These are phyloP conservation scores for Antheraea yamamai DNA, from an alignment of 2,888 invertebrate genomes.

Conservation along the genomic window DNA sequence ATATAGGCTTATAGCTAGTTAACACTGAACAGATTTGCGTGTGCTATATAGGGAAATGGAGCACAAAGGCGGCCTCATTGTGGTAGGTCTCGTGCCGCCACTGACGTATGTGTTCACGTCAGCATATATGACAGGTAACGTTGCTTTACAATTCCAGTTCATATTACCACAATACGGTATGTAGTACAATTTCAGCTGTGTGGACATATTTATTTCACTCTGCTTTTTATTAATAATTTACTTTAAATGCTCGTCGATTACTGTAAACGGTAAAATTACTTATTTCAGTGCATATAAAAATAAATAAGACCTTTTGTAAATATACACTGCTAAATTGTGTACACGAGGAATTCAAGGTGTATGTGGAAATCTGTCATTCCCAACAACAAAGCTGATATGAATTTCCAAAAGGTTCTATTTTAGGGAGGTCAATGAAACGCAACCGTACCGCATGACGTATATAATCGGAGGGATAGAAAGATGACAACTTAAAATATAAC, in stretches of 20 bases:
- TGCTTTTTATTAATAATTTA: neutral
- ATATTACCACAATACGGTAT: constrained; percentile 14
- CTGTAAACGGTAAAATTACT: too few relatives aligned
- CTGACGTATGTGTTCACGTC: constrained; percentile 33
- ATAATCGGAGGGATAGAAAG: too few relatives aligned
- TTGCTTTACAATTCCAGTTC: constrained; percentile 26
- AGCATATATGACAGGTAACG: constrained; percentile 27
- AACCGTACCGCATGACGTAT: too few relatives aligned
- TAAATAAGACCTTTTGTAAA: neutral
- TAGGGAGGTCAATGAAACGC: too few relatives aligned
- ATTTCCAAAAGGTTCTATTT: too few relatives aligned
- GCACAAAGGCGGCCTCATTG: constrained; percentile 31
- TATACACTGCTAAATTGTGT: neutral
- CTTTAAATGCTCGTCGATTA: too few relatives aligned
- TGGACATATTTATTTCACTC: neutral
- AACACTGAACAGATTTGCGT: constrained; percentile 8
- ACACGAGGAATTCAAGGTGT: neutral
- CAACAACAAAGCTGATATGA: too few relatives aligned
- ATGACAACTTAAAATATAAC: too few relatives aligned
- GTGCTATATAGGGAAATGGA: constrained; percentile 20
- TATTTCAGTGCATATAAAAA: neutral
- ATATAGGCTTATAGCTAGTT: constrained; percentile 1
- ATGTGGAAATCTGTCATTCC: neutral
- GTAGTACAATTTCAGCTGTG: constrained; percentile 8
- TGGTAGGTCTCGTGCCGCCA: constrained; percentile 29